Percentiles rank a stretch among this genome's conserved stretches.
Evolutionary conservation across 1,140 invertebrate genomes (phyloP).

Genomic region (Manduca sexta): DNA sequence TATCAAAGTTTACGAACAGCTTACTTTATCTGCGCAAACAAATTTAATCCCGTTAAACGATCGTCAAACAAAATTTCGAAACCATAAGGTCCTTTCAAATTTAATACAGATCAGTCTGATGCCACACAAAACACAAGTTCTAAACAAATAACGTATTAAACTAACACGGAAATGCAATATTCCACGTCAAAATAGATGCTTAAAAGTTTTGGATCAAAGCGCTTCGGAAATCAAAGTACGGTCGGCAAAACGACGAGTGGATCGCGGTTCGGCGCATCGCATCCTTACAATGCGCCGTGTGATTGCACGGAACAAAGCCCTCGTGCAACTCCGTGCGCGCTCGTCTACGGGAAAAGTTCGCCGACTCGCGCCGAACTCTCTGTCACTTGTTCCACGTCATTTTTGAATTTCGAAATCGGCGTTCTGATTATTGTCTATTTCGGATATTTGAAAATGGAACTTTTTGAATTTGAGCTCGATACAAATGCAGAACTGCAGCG

Average conservation of each 20-base stretch:
- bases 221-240: slow-evolving; percentile 56
- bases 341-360: slow-evolving; percentile 51
- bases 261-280: slow-evolving; percentile 20
- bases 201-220: slow-evolving; percentile 69
- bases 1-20: no score
- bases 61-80: no score
- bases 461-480: no score
- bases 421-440: no score
- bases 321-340: slow-evolving; percentile 37
- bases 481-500: no score
- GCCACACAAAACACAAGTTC: slow-evolving; percentile 12
- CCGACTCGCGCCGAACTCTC: slow-evolving; percentile 25
- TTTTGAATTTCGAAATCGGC: no score
- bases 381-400: slow-evolving; percentile 10
- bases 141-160: slow-evolving; percentile 55
- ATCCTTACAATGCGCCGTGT: slow-evolving; percentile 65
- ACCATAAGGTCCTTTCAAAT: no score
- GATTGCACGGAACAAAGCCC: slow-evolving; percentile 56
- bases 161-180: slow-evolving; percentile 63
- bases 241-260: slow-evolving; percentile 45
- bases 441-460: no score
- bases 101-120: slow-evolving; percentile 10
- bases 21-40: no score
- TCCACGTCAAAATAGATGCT: slow-evolving; percentile 56
- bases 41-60: no score